phyloP scores from a whole-genome alignment of 2,888 invertebrate species.

The Caenorhabditis becei region DNA sequence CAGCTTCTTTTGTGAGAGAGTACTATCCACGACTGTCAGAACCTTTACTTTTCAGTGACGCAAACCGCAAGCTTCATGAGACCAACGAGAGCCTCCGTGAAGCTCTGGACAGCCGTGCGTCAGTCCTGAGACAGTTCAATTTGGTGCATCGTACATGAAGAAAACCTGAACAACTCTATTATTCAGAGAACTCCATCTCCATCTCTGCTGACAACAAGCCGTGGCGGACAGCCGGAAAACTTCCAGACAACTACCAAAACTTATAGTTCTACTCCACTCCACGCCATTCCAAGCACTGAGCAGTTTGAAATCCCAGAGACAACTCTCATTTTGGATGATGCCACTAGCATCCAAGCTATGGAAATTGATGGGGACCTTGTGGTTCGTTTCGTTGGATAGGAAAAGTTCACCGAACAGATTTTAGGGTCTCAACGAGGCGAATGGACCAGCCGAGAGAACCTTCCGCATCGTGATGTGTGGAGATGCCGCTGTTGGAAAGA shows the following conservation, averaged over 20 bases:
- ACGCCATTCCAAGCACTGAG: conserved; percentile 41
- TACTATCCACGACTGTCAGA: not conserved
- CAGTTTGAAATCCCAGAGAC: conserved; percentile 25
- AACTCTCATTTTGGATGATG: conserved; percentile 56
- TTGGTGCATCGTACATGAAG: conserved; percentile 68
- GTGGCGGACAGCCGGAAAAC: conserved; percentile 40
- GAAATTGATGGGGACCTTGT: conserved; percentile 27
- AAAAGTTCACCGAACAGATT: conserved; percentile 2
- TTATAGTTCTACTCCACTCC: conserved; percentile 40
- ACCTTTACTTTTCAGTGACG: conserved; percentile 83
- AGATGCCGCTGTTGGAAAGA: conserved; percentile 86
- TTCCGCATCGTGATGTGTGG: conserved; percentile 85
- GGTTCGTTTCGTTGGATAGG: not conserved
- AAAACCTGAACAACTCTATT: not conserved
- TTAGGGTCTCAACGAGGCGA: conserved; percentile 69
- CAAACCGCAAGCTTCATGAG: conserved; percentile 85
- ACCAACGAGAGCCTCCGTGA: conserved; percentile 85
- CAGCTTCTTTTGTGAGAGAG: conserved; percentile 84
- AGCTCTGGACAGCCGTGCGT: conserved; percentile 82
- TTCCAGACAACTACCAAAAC: conserved; percentile 38
- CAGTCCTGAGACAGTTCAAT: conserved; percentile 73
- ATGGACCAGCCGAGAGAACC: conserved; percentile 84
- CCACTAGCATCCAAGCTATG: conserved; percentile 43
- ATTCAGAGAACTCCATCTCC: conserved; percentile 65
- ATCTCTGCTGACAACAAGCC: conserved; percentile 43